Conservation (phyloP, 1,140 invertebrate species). For the Conus betulinus region DNA sequence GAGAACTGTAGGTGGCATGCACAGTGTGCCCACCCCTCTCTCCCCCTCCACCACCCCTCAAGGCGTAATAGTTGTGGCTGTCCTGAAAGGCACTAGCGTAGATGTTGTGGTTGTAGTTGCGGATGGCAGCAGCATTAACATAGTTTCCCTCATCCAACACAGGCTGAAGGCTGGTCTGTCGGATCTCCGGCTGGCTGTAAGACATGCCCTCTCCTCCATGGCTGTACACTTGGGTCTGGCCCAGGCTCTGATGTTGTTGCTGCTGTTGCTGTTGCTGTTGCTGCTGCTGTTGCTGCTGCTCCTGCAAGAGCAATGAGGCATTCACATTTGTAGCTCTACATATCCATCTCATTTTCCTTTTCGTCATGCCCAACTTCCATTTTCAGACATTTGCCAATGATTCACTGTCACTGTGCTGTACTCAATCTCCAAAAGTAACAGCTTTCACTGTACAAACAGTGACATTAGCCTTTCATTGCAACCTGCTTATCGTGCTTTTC, state of each 20-base stretch:
- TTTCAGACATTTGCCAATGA: no score
- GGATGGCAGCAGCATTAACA: constrained; percentile 56
- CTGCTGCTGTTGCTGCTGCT: constrained; percentile 39
- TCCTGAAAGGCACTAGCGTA: constrained; percentile 64
- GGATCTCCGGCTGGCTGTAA: constrained; percentile 69
- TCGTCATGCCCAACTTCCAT: no score
- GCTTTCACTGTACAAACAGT: no score
- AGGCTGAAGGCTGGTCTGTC: constrained; percentile 38
- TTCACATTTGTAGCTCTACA: no score
- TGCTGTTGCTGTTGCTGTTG: constrained; percentile 37
- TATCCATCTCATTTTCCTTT: no score
- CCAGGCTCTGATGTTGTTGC: constrained; percentile 56
- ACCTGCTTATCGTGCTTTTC: no score
- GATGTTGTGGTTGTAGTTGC: constrained; percentile 62
- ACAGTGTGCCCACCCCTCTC: constrained; percentile 60
- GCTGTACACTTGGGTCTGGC: constrained; percentile 61
- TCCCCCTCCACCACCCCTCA: constrained; percentile 37
- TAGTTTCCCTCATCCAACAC: constrained; percentile 54
- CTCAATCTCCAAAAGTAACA: no score
- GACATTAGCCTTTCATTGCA: no score
- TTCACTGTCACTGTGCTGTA: no score
- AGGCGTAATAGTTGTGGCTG: constrained; percentile 52
- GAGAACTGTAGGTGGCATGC: constrained; percentile 75
- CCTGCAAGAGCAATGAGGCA: constrained; percentile 2
- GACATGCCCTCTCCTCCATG: constrained; percentile 56